Evolutionary conservation across 1,140 invertebrate genomes (phyloP).

Genomic region (Chironomus tepperi): DNA sequence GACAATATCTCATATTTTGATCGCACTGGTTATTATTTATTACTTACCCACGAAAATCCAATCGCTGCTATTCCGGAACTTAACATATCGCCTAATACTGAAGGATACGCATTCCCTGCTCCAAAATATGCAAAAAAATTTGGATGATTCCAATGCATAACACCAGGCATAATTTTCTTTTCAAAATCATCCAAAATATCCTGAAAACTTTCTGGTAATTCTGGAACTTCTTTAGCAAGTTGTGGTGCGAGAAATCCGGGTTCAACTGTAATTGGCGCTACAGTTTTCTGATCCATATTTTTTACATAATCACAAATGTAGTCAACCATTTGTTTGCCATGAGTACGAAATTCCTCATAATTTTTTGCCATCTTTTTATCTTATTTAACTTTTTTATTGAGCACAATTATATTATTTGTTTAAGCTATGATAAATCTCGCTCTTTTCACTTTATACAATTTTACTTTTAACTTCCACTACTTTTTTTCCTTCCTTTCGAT

Average conservation of each 20-base stretch:
- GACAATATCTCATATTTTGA: neutral
- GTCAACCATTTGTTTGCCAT: constrained; percentile 86
- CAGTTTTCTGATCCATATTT: constrained; percentile 59
- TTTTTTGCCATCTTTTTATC: constrained; percentile 45
- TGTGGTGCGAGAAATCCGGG: constrained; percentile 73
- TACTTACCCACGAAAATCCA: constrained; percentile 86
- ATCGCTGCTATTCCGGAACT: constrained; percentile 85
- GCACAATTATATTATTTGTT: too few relatives aligned
- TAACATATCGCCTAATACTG: constrained; percentile 88
- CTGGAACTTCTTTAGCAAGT: constrained; percentile 54
- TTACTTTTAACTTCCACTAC: too few relatives aligned
- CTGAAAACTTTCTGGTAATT: constrained; percentile 73
- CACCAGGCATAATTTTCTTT: constrained; percentile 84
- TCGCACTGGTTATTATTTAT: too few relatives aligned
- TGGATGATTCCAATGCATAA: constrained; percentile 96
- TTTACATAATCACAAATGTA: constrained; percentile 85
- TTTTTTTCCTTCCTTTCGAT: too few relatives aligned
- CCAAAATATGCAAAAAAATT: constrained; percentile 95
- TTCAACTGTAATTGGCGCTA: constrained; percentile 68
- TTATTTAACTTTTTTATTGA: constrained; percentile 10
- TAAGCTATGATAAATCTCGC: too few relatives aligned
- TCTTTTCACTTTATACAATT: too few relatives aligned
- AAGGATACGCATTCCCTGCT: constrained; percentile 88
- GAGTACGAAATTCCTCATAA: constrained; percentile 67
- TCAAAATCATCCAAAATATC: constrained; percentile 84